Evolutionary conservation across 2,113 vertebrate species (phyloP), one percentile per base, ranked within the genome.

Genomic region (Aldabrachelys gigantea): DNA sequence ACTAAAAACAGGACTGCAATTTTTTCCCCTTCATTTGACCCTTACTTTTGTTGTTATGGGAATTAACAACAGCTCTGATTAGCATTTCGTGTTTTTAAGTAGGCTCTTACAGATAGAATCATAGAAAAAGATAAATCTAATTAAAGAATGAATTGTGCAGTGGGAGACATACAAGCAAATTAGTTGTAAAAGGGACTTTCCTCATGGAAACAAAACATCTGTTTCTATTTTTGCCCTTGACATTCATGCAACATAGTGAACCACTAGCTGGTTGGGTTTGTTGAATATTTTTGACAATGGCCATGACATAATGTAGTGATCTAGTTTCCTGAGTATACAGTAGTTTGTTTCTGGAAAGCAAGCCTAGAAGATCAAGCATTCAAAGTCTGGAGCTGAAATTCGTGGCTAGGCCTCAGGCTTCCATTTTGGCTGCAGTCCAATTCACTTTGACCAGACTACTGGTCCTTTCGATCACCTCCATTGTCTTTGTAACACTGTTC

Each of bases 21-120:
- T 72, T 94, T 47, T 89, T 94, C 56, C 90, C 94, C 91, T 95
- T 93, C 81, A 52, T 95, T 90, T 96, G 96, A 97, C 93, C 96
- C 93, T 92, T 82, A 52, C 49, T 93, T 94, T 96, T 87, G 92
- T 85, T 96, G 89, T 80, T 38, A 76, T 0, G 0, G 27, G n/a
- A 91, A 89, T 72, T 16, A 83, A 82, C 49, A 88, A 62, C 84
- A 91, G 57, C 9, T 92, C 79, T 94, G 50, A 87, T 97, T 85
- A 89, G 83, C 59, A 65, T 87, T 89, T 38, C 9, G 35, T 95
- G 85, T 83, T 1, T 91, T 96, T 92, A 85, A 44, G 81, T 80
- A 69, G 54, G 50, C 56, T 88, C 50, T 49, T 56, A 16, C 16
- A 62, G 65, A 88, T 90, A 89, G n/a, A 91, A 81, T 52, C 2